Evolutionary conservation across 2,797 vertebrate genomes (phyloP).

Genomic region (Choloepus didactylus): DNA sequence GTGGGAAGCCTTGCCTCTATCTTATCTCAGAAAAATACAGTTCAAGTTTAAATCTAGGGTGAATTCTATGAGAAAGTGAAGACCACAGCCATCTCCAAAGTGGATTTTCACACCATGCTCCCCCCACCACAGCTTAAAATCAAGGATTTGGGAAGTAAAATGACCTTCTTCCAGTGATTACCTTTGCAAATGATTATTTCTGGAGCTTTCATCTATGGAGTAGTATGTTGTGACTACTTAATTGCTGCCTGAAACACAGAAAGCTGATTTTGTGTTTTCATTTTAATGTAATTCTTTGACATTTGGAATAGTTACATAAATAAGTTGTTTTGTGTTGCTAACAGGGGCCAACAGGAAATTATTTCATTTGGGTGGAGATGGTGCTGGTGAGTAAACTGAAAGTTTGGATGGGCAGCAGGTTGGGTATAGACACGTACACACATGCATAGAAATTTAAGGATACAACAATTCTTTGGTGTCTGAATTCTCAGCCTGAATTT

Average conservation of each 20-base stretch:
- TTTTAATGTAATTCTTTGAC: conserved; percentile 78
- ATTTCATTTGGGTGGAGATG: conserved; percentile 59
- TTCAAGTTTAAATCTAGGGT: conserved; percentile 30
- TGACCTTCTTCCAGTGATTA: conserved; percentile 72
- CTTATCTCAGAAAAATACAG: conserved; percentile 45
- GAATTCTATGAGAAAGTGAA: conserved; percentile 71
- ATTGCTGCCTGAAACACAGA: conserved; percentile 79
- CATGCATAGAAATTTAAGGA: neutral
- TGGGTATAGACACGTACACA: neutral
- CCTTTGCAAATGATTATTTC: conserved; percentile 82
- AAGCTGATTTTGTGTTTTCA: conserved; percentile 84
- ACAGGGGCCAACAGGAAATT: conserved; percentile 63
- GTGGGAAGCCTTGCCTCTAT: conserved; percentile 39
- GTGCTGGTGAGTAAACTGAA: conserved; percentile 52
- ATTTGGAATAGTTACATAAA: conserved; percentile 79
- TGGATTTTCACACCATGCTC: conserved; percentile 50
- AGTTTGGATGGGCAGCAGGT: neutral
- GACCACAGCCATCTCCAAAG: conserved; percentile 39
- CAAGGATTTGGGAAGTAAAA: conserved; percentile 69
- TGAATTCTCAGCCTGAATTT: conserved; percentile 63
- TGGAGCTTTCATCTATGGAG: conserved; percentile 71
- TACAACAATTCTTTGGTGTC: neutral
- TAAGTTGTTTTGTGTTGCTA: conserved; percentile 68
- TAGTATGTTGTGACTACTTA: conserved; percentile 86
- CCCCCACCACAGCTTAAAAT: conserved; percentile 67